Evolutionary conservation across 2,797 vertebrate species (phyloP).

Genomic region (Cossypha caffra): DNA sequence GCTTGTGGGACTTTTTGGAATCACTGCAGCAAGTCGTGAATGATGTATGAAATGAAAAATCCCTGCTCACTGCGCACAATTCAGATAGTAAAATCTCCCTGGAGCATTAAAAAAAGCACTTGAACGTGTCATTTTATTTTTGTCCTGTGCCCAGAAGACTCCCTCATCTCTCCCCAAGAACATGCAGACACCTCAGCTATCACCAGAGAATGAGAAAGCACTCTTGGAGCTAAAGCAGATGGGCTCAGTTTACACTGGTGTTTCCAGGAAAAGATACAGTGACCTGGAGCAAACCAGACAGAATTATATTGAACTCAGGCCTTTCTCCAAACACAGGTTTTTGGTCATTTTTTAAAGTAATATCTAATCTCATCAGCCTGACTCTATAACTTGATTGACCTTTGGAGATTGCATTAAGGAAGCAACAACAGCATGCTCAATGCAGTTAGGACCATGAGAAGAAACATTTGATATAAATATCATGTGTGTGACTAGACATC

Average conservation of each 20-base stretch:
- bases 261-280: constrained; percentile 14
- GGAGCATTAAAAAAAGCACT: constrained; percentile 39
- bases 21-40: constrained; percentile 59
- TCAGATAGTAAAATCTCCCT: constrained; percentile 58
- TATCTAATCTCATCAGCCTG: constrained; percentile 51
- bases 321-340: neutral
- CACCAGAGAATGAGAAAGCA: neutral
- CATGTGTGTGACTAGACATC: neutral
- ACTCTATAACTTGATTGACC: constrained; percentile 57
- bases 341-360: constrained; percentile 41
- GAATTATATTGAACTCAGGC: neutral
- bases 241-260: neutral
- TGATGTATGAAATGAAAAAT: constrained; percentile 67
- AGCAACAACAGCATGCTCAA: constrained; percentile 8
- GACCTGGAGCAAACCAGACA: constrained; percentile 3
- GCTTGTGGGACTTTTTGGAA: constrained; percentile 27
- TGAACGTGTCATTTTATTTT: constrained; percentile 60
- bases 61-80: constrained; percentile 51
- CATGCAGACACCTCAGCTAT: neutral
- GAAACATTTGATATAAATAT: constrained; percentile 29
- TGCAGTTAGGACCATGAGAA: neutral
- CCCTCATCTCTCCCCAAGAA: neutral
- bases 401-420: constrained; percentile 45
- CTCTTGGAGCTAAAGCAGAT: neutral
- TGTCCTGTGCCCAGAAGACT: constrained; percentile 42